Evolutionary conservation across 2,797 vertebrate species (phyloP), one percentile per base, ranked within the genome.

Genomic region (Coregonus ussuriensis): DNA sequence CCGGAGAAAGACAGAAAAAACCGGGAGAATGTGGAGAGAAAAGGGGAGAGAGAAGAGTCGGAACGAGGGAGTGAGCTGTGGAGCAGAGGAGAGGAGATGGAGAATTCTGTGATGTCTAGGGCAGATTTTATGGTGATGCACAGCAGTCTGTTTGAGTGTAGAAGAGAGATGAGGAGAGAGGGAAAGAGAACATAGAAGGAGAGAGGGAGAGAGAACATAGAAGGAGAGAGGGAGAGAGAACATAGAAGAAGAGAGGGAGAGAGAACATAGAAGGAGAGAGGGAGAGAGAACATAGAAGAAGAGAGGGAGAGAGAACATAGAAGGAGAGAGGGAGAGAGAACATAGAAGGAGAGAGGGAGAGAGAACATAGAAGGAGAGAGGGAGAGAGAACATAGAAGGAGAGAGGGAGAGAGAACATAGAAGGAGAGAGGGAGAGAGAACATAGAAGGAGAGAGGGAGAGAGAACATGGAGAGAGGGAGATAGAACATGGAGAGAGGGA

Each of bases 391-490:
- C 33, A 37, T 25, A 4, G 33, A 35, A 35, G 33, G 65, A 67
- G 25, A 6, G 9, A 3, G 33, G 4, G 15, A 7, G 35, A 70
- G 67, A 18, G 35, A 7, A 15, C 33, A 35, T 35, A n/a, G n/a
- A n/a, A n/a, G 14, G 35, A 37, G 33, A 66, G 25, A 31, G 21
- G 3, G 63, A 31, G 25, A 31, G 67, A 18, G 35, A 7, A 15
- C 33, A 35, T 35, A n/a, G n/a, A n/a, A n/a, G 14, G 35, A 37
- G 33, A 66, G 25, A 3, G 31, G 35, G 59, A 78, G 78, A 80
- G 72, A 69, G 74, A 77, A 62, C 6, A 77, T 77, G 35, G 16
- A 74, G 51, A 18, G 35, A 37, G 65, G 65, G 80, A n/a, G 77
- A 52, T 77, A 84, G 53, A 33, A n/a, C n/a, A 37, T 25, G 14